These are phyloP conservation scores for Drosophila multiciliata DNA, from an alignment of 2,888 invertebrate genomes.

Conservation along the genomic window DNA sequence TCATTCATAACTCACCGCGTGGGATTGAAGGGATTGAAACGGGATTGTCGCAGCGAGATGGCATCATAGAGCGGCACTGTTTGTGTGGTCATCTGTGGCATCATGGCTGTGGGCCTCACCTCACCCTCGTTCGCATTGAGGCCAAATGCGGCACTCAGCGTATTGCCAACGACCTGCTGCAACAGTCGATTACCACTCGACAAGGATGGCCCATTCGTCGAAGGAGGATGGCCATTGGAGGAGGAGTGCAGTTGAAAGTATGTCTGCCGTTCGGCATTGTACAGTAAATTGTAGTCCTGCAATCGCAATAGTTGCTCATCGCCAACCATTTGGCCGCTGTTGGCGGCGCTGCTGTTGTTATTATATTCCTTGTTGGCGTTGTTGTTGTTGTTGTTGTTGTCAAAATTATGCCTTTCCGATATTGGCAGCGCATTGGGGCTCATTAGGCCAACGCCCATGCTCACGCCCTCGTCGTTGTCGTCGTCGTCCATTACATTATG, in stretches of 20 bases:
- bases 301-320: conserved; percentile 71
- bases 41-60: conserved; percentile 76
- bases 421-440: conserved; percentile 59
- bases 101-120: conserved; percentile 12
- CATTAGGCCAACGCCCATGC: conserved; percentile 44
- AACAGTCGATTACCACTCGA: conserved; percentile 52
- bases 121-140: conserved; percentile 55
- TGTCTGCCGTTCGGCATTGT: conserved; percentile 81
- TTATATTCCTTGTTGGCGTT: conserved; percentile 9
- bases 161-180: conserved; percentile 71
- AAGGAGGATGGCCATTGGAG: conserved; percentile 4
- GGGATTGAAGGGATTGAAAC: conserved; percentile 82
- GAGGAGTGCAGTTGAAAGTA: conserved; percentile 73
- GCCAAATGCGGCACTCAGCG: conserved; percentile 77
- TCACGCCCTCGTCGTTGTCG: conserved; percentile 12
- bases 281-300: conserved; percentile 80
- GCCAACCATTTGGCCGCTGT: conserved; percentile 29
- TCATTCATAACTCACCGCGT: conserved; percentile 78
- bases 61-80: conserved; percentile 77
- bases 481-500: conserved; percentile 44
- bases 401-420: conserved; percentile 49
- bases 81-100: conserved; percentile 58
- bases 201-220: background rate
- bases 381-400: conserved; percentile 12
- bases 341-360: conserved; percentile 8